Conservation (phyloP, 1,140 invertebrate genomes). For the Diachasma alloeum region DNA sequence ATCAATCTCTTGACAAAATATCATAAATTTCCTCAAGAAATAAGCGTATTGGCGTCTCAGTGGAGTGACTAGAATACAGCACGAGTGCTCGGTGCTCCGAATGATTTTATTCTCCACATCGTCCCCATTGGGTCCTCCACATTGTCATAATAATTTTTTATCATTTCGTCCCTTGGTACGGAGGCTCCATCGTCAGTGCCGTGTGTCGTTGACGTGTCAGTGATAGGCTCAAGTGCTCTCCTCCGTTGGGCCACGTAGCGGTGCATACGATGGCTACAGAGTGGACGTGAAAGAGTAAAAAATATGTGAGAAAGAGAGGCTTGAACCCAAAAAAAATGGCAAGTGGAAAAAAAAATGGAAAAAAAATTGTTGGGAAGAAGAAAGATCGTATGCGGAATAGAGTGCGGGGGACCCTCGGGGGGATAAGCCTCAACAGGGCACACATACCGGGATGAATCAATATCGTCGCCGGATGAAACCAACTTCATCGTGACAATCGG, state of each 20-base stretch:
- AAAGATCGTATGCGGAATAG: slow-evolving; percentile 10
- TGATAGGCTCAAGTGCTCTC: slow-evolving; percentile 22
- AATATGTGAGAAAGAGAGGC: background rate
- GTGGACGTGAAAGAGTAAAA: background rate
- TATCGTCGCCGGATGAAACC: slow-evolving; percentile 21
- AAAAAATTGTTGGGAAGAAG: background rate
- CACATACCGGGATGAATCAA: slow-evolving; percentile 17
- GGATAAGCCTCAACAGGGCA: slow-evolving; percentile 20
- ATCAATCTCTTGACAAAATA: background rate
- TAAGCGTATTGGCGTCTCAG: background rate
- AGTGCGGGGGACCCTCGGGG: slow-evolving; percentile 11
- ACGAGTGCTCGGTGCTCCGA: background rate
- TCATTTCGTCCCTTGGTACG: background rate
- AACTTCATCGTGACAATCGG: slow-evolving; percentile 15
- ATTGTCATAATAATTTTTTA: background rate
- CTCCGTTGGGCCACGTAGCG: slow-evolving; percentile 2
- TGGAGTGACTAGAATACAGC: no score
- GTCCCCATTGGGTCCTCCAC: background rate
- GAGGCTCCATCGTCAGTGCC: background rate
- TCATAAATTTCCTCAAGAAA: background rate
- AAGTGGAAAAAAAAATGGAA: background rate
- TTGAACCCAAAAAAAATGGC: background rate
- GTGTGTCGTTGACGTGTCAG: slow-evolving; percentile 8
- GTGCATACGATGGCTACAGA: slow-evolving; percentile 13
- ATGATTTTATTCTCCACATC: background rate